Conservation (phyloP, 2,113 vertebrate species). For the Semnopithecus entellus region DNA sequence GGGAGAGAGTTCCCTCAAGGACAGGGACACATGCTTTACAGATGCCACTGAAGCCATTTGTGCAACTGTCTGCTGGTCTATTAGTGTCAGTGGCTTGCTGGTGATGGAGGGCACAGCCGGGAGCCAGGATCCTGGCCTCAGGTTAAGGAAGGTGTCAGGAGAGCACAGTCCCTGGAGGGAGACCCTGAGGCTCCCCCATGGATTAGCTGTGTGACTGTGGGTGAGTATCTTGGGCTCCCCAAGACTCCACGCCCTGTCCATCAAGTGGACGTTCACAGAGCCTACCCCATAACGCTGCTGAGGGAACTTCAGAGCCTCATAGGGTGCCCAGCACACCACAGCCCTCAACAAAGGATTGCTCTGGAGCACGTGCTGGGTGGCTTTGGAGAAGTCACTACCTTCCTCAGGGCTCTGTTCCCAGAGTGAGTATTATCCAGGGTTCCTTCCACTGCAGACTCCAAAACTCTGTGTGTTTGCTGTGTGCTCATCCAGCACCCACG, state of each 20-base stretch:
- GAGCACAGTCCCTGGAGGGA: rapidly evolving
- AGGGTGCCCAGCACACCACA: neutral
- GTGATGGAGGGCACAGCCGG: neutral
- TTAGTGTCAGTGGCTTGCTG: neutral
- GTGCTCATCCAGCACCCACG: rapidly evolving
- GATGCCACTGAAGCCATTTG: neutral
- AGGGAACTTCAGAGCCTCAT: neutral
- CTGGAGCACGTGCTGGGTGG: rapidly evolving
- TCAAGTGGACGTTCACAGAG: neutral
- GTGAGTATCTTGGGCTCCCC: neutral
- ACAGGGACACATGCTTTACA: neutral
- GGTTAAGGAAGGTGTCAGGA: neutral
- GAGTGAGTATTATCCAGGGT: rapidly evolving
- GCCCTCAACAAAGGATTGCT: neutral
- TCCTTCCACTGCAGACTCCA: neutral
- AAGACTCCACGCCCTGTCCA: neutral
- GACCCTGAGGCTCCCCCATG: rapidly evolving
- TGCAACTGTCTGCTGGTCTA: neutral
- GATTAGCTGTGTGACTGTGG: neutral
- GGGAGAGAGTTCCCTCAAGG: neutral
- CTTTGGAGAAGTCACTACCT: neutral
- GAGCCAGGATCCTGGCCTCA: neutral
- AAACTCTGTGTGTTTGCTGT: rapidly evolving
- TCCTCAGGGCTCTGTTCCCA: neutral
- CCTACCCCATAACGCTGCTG: neutral